phyloP scores from a whole-genome alignment of 2,888 invertebrate genomes.

The Ichneumoninae sp. region DNA sequence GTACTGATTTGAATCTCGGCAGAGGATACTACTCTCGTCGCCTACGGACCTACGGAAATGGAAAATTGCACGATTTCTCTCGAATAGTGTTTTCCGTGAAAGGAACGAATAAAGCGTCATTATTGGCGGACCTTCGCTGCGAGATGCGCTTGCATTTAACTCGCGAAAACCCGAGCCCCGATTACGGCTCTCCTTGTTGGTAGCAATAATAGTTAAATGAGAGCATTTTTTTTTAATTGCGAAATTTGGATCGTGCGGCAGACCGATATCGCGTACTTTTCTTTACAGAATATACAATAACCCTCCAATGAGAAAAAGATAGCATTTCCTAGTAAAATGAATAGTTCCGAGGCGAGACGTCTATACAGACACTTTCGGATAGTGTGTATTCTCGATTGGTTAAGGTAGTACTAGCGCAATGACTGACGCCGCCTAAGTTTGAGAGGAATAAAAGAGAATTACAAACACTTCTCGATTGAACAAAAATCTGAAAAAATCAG shows the following conservation, averaged over 20 bases:
- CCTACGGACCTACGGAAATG: slow-evolving; percentile 30
- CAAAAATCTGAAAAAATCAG: too few species aligned
- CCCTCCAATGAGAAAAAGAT: too few species aligned
- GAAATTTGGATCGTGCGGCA: neutral
- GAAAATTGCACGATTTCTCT: slow-evolving; percentile 54
- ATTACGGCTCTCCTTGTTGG: neutral
- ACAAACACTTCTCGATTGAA: too few species aligned
- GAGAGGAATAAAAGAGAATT: too few species aligned
- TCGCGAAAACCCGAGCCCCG: neutral
- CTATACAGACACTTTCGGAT: too few species aligned
- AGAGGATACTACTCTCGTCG: neutral
- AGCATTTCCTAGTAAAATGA: too few species aligned
- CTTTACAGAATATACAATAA: slow-evolving; percentile 1
- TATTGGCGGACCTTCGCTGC: slow-evolving; percentile 23
- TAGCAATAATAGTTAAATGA: neutral
- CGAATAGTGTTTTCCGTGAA: slow-evolving; percentile 62
- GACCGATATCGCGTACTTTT: slow-evolving; percentile 25
- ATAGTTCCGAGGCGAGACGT: too few species aligned
- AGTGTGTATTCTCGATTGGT: too few species aligned
- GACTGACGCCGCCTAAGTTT: too few species aligned
- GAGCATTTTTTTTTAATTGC: neutral
- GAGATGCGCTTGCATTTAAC: neutral
- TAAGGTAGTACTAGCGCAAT: too few species aligned
- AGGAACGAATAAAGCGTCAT: slow-evolving; percentile 34
- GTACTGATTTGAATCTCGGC: slow-evolving; percentile 16